phyloP scores from a whole-genome alignment of 1,140 invertebrate species.

The Brachionus angularis region DNA sequence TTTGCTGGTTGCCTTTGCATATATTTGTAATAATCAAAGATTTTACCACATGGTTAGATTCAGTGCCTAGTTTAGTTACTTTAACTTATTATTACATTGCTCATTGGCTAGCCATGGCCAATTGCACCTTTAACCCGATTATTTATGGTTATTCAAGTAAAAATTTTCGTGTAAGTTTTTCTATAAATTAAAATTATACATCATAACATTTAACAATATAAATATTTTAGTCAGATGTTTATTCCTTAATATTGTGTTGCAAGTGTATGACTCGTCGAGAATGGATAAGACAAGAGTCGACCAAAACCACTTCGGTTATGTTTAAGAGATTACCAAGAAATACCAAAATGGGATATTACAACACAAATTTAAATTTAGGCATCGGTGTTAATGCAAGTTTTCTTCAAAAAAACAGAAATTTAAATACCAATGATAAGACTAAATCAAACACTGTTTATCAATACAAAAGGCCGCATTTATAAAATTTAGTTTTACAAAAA shows the following conservation, averaged over 20 bases:
- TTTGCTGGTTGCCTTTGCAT: slow-evolving; percentile 60
- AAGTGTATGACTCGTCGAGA: slow-evolving; percentile 30
- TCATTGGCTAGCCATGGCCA: slow-evolving; percentile 39
- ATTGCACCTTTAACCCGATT: slow-evolving; percentile 32
- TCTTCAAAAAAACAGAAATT: background rate
- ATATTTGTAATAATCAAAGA: slow-evolving; percentile 33
- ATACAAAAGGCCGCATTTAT: too few relatives aligned
- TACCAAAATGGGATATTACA: slow-evolving; percentile 41
- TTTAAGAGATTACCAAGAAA: slow-evolving; percentile 16
- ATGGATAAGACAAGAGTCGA: slow-evolving; percentile 37
- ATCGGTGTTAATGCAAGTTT: slow-evolving; percentile 20
- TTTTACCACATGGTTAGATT: slow-evolving; percentile 32
- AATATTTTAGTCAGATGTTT: slow-evolving; percentile 23
- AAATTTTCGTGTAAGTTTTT: slow-evolving; percentile 40
- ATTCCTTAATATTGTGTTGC: slow-evolving; percentile 25
- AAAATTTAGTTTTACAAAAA: too few relatives aligned
- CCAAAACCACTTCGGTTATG: slow-evolving; percentile 14
- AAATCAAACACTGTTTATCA: too few relatives aligned
- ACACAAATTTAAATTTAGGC: slow-evolving; percentile 29
- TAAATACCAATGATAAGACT: too few relatives aligned
- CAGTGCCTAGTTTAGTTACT: slow-evolving; percentile 38
- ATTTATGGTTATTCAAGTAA: slow-evolving; percentile 41
- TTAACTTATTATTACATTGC: slow-evolving; percentile 40
- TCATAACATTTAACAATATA: background rate
- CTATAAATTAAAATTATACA: too few relatives aligned